These are phyloP conservation scores for Labroides dimidiatus DNA, from an alignment of 2,797 vertebrate genomes.

Conservation along the genomic window DNA sequence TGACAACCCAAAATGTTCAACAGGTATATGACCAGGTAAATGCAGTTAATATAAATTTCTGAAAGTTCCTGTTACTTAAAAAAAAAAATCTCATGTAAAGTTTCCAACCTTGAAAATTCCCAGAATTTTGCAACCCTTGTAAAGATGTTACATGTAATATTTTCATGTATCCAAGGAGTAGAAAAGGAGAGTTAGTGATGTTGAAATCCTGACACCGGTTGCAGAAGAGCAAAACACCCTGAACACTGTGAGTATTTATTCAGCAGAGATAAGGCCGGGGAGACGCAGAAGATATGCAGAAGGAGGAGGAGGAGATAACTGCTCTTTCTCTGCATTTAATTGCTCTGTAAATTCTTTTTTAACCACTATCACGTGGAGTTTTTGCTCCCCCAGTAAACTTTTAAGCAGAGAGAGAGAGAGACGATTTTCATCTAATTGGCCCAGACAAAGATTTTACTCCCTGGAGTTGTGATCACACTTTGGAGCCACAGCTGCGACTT, in stretches of 20 bases:
- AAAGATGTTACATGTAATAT: too few relatives aligned
- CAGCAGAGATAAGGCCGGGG: neutral
- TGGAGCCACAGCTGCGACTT: slow-evolving; percentile 39
- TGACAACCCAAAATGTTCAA: too few relatives aligned
- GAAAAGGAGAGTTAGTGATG: neutral
- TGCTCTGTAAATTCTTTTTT: neutral
- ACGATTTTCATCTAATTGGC: neutral
- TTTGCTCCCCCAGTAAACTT: too few relatives aligned
- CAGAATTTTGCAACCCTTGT: too few relatives aligned
- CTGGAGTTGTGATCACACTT: slow-evolving; percentile 15
- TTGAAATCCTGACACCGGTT: neutral
- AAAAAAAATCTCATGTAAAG: too few relatives aligned
- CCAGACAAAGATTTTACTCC: neutral
- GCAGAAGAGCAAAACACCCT: neutral
- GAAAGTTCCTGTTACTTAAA: too few relatives aligned
- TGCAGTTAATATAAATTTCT: too few relatives aligned
- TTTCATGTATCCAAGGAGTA: neutral
- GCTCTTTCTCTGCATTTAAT: too few relatives aligned
- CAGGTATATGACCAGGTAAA: too few relatives aligned
- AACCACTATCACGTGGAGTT: neutral
- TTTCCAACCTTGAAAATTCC: too few relatives aligned
- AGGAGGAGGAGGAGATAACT: neutral
- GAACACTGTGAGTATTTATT: neutral
- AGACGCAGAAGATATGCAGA: neutral
- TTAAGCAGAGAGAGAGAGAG: too few relatives aligned